Percentiles rank a stretch among this genome's conserved stretches.
These are phyloP conservation scores for Semnopithecus entellus DNA, from an alignment of 2,113 vertebrate genomes.

Conservation along the genomic window DNA sequence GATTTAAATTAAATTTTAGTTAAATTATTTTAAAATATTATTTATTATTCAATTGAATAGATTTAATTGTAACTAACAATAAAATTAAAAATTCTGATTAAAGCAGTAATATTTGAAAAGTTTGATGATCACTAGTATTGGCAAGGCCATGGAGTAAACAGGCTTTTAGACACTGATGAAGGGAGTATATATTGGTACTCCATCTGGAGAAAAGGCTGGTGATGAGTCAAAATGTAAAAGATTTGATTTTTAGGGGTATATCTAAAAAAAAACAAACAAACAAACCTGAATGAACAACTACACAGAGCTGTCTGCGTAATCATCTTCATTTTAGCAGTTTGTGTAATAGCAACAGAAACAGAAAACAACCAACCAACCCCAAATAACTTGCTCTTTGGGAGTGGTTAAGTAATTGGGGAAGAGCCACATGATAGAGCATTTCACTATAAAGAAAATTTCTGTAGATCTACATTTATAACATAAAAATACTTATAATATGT, in stretches of 20 bases:
- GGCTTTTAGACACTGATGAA: neutral
- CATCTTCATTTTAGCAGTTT: neutral
- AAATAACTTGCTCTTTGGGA: neutral
- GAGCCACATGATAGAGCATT: neutral
- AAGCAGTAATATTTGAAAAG: neutral
- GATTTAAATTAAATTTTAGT: neutral
- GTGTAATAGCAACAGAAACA: neutral
- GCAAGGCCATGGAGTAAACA: neutral
- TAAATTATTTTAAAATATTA: neutral
- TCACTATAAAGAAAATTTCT: neutral
- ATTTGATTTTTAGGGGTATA: neutral
- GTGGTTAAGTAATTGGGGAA: neutral
- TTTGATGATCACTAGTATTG: no score
- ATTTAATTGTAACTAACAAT: neutral
- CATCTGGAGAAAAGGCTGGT: neutral
- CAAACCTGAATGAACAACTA: neutral
- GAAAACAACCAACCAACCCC: neutral
- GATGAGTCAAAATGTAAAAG: neutral
- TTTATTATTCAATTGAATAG: neutral
- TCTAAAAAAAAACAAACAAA: neutral
- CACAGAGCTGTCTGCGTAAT: neutral
- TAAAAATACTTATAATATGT: neutral
- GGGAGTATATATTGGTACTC: neutral
- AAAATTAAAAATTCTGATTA: neutral
- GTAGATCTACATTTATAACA: neutral